These are phyloP conservation scores for Peromyscus eremicus DNA, from an alignment of 2,797 vertebrate species.

Conservation along the genomic window DNA sequence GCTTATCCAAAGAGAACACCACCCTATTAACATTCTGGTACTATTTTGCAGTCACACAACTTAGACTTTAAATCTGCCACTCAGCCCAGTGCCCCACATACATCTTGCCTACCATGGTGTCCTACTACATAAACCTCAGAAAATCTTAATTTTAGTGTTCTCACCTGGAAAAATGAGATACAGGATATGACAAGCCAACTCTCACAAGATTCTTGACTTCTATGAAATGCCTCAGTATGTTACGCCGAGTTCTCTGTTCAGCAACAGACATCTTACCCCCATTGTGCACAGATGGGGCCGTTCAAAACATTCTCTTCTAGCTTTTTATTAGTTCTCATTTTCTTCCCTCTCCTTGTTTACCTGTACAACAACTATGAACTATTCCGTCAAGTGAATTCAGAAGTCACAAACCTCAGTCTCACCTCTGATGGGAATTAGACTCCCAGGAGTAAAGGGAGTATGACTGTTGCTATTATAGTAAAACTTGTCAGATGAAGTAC, in stretches of 20 bases:
- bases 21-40: background rate
- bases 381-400: background rate
- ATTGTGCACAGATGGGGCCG: background rate
- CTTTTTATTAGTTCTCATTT: background rate
- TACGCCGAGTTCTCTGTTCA: background rate
- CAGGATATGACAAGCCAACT: background rate
- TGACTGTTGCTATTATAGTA: background rate
- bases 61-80: background rate
- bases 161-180: background rate
- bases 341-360: background rate
- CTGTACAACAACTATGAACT: background rate
- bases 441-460: background rate
- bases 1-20: background rate
- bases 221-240: background rate
- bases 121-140: background rate
- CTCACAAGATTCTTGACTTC: background rate
- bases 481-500: background rate
- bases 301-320: background rate
- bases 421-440: background rate
- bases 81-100: background rate
- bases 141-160: constrained; percentile 16
- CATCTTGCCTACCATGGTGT: background rate
- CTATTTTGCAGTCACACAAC: background rate
- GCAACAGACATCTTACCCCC: background rate
- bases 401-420: background rate